Base-by-base conservation (phyloP, 2,888 invertebrate genomes). In the Andrena minutula region DNA sequence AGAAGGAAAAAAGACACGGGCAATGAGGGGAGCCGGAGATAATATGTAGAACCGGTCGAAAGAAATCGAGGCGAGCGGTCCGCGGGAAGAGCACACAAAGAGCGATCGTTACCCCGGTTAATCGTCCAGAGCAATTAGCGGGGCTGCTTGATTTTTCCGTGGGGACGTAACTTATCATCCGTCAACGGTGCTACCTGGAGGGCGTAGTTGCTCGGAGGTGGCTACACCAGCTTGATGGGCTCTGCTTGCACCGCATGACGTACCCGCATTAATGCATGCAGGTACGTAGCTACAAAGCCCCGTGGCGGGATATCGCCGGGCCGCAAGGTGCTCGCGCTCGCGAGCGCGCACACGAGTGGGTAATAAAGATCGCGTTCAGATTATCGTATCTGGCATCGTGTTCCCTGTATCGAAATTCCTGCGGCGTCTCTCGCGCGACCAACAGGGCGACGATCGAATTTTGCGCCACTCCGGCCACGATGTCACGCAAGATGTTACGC, bases 241-340 rank as follows among this genome's bases (percentile, higher is more conserved):
- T 70, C 82, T 70, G 73, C 66, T 74, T 64, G 78, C 87, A 20
- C 89, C 76, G 75, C 87, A 89, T 87, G 88, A 87, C 83, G 88
- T 84, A 86, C 75, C 73, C 49, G 74, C 86, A 81, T 86, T 83
- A 86, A 86, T 79, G 81, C 86, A 70, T 58, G 47, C 83, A 83
- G 79, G 35, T 71, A 79, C 75, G 79, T 70, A 75, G 65, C 69
- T 75, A 78, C 75, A 32, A 66, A 61, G 47, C 49, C 56, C 56
- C 63, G 69, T 58, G 53, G 74, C 68, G 56, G 35, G 70, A 56
- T 63, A 71, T 41, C 28, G 16, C 16, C 26, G 32, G 35, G 49
- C 35, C 68, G 80, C 80, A 72, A 81, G 78, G 79, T 78, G 80
- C 23, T 56, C 51, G 35, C 47, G 69, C 35, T 51, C 32, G 41